Base-by-base conservation (phyloP, 1,140 invertebrate genomes). In the Eupeodes corollae region DNA sequence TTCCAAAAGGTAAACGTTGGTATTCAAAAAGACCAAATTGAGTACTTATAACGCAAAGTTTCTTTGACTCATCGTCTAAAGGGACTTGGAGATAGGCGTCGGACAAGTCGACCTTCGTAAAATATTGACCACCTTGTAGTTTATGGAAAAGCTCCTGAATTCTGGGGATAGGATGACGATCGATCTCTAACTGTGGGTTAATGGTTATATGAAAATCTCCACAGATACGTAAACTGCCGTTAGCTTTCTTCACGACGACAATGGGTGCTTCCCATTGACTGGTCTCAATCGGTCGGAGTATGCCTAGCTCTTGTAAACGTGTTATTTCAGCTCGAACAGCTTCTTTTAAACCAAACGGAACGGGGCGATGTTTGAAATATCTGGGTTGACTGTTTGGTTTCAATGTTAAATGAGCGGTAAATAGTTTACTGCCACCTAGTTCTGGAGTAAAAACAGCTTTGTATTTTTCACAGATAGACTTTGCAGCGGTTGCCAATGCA, bases 261-360 rank as follows among this genome's bases (percentile, higher is more conserved):
- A 73, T 53, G 0, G 67, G 69, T 13, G 60, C 50, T 21, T 61
- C 59, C 65, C 69, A 72, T 44, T 65, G 52, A 40, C 54, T 53
- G 46, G 55, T 45, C 19, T 57, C 41, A 12, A 70, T 54, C n/a
- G 11, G 42, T 5, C 9, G 9, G 16, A 40, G 9, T 9, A 40
- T 16, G 15, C 15, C 38, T 16, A 40, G 11, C 9, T 40, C 15
- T 40, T 40, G 38, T 16, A 40, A 40, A n/a, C n/a, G n/a, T n/a
- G n/a, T n/a, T n/a, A n/a, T n/a, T n/a, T n/a, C n/a, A n/a, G n/a
- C n/a, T n/a, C n/a, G n/a, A n/a, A n/a, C n/a, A n/a, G n/a, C n/a
- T n/a, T n/a, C n/a, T n/a, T n/a, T n/a, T n/a, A n/a, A 15, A n/a
- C n/a, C n/a, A n/a, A n/a, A n/a, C n/a, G n/a, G n/a, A n/a, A n/a